Conservation (phyloP, 2,797 vertebrate genomes). For the Adelosebastes latens region DNA sequence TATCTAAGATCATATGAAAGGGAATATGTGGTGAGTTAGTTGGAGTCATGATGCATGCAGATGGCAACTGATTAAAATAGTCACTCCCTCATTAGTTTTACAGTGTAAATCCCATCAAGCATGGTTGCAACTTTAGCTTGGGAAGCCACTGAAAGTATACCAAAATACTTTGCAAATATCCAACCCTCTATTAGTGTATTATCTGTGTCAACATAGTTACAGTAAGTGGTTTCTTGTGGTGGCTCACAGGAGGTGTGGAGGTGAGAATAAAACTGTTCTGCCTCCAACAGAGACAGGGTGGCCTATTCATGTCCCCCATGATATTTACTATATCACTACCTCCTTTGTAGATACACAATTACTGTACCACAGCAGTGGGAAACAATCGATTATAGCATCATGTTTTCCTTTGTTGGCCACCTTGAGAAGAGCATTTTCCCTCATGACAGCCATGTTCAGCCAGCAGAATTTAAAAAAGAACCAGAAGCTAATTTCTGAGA, state of each 20-base stretch:
- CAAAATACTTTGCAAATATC: background rate
- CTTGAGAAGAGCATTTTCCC: background rate
- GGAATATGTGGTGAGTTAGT: background rate
- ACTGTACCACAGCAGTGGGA: background rate
- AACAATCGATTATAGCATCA: constrained; percentile 33
- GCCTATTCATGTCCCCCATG: constrained; percentile 18
- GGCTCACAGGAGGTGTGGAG: background rate
- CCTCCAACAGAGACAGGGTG: background rate
- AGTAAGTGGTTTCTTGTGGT: background rate
- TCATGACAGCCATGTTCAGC: constrained; percentile 25
- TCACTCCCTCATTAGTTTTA: background rate
- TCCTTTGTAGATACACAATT: constrained; percentile 14
- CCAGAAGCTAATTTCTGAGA: background rate
- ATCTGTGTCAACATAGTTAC: background rate
- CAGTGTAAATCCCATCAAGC: background rate
- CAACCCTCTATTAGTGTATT: background rate
- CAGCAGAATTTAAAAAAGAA: constrained; percentile 9
- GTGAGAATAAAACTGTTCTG: constrained; percentile 3
- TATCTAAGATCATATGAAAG: background rate
- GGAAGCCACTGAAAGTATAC: background rate
- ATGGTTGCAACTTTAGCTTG: background rate
- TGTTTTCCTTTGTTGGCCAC: background rate
- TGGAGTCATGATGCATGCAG: background rate
- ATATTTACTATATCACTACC: constrained; percentile 9
- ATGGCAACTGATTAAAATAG: background rate